Conservation (phyloP, 2,797 vertebrate species). For the Protonibea diacanthus region DNA sequence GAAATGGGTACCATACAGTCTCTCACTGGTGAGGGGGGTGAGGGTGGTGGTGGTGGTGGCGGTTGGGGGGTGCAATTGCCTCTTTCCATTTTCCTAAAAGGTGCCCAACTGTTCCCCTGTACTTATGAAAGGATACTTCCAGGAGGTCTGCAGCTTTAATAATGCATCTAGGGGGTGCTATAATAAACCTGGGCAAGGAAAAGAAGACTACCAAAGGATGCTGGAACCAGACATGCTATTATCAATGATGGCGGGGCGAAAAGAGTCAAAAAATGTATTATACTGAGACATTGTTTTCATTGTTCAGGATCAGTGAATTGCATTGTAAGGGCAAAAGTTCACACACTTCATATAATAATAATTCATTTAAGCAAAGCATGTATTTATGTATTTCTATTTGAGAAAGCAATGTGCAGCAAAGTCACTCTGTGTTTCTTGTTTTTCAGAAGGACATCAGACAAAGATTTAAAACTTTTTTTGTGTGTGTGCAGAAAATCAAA, state of each 20-base stretch:
- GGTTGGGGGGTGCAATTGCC: constrained; percentile 36
- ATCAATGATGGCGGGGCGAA: neutral
- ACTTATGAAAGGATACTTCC: constrained; percentile 38
- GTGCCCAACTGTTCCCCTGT: constrained; percentile 24
- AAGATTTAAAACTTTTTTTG: neutral
- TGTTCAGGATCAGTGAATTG: neutral
- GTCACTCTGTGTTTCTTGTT: neutral
- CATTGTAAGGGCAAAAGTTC: no score
- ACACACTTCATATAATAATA: neutral
- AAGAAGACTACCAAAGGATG: neutral
- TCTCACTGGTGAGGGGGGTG: constrained; percentile 8
- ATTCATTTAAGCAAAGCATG: neutral
- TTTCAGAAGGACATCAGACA: neutral
- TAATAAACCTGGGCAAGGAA: constrained; percentile 26
- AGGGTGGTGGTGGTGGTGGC: neutral
- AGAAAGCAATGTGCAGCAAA: neutral
- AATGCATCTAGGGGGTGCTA: constrained; percentile 36
- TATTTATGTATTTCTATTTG: neutral
- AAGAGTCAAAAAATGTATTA: neutral
- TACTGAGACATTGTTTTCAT: neutral
- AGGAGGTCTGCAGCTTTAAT: constrained; percentile 42
- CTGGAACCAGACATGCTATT: constrained; percentile 5
- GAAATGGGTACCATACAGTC: constrained; percentile 65
- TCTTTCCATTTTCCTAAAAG: constrained; percentile 51
- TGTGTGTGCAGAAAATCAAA: neutral